These are phyloP conservation scores for Zeugodacus cucurbitae DNA, from an alignment of 1,140 invertebrate genomes.

Conservation along the genomic window DNA sequence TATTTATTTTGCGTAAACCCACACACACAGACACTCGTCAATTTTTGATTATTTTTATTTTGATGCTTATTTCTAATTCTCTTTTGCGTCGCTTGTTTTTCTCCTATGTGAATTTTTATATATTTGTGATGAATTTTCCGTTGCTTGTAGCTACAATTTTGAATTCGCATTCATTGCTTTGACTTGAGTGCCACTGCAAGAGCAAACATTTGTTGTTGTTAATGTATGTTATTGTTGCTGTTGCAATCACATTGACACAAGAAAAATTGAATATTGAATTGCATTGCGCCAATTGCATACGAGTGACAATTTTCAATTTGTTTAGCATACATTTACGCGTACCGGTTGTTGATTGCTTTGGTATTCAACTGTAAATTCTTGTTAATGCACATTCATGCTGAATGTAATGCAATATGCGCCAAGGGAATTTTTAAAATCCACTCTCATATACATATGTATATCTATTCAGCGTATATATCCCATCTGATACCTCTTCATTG, in stretches of 20 bases:
- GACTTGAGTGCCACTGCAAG: background rate
- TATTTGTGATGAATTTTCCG: background rate
- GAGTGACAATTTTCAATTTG: background rate
- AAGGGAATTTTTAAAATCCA: background rate
- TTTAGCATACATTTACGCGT: background rate
- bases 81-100: background rate
- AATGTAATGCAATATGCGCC: background rate
- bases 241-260: background rate
- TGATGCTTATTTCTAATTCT: background rate
- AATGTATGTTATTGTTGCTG: background rate
- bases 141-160: background rate
- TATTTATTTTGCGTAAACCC: slow-evolving; percentile 24
- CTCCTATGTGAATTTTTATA: background rate
- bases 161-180: background rate
- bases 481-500: too few relatives aligned
- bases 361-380: background rate
- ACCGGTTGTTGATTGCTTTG: background rate
- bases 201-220: background rate
- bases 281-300: background rate
- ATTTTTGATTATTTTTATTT: background rate
- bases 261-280: too few relatives aligned
- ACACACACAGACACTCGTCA: too few relatives aligned
- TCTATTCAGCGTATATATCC: background rate
- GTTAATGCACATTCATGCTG: background rate
- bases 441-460: background rate